Percentiles rank a stretch among this genome's conserved stretches.
phyloP scores from a whole-genome alignment of 2,113 vertebrate species.

The Cheilinus undulatus region DNA sequence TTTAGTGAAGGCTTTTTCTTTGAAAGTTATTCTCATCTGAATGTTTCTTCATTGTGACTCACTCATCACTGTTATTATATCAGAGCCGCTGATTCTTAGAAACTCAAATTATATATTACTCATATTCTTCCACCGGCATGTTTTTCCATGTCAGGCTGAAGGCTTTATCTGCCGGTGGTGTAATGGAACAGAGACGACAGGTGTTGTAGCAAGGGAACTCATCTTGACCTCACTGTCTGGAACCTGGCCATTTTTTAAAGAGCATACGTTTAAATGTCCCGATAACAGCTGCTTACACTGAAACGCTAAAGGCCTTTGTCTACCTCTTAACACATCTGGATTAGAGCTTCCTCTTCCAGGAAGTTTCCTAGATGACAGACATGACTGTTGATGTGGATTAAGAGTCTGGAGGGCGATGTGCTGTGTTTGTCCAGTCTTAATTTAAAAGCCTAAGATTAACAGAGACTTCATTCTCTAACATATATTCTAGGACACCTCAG shows the following conservation, averaged over 20 bases:
- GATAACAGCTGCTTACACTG: constrained; percentile 33
- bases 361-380: constrained; percentile 27
- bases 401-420: not conserved
- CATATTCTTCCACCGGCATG: constrained; percentile 8
- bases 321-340: constrained; percentile 53
- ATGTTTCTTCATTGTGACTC: not conserved
- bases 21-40: not conserved
- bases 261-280: constrained; percentile 44
- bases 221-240: constrained; percentile 48
- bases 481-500: constrained; percentile 30
- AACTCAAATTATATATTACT: constrained; percentile 19
- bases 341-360: constrained; percentile 45
- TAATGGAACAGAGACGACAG: constrained; percentile 69
- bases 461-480: constrained; percentile 37
- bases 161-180: constrained; percentile 29
- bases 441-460: constrained; percentile 47
- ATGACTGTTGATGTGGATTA: constrained; percentile 36
- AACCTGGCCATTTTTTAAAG: constrained; percentile 56
- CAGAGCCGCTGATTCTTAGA: not conserved
- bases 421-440: constrained; percentile 28
- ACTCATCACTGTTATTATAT: constrained; percentile 21
- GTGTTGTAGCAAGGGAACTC: constrained; percentile 48
- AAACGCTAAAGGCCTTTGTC: not conserved
- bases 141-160: constrained; percentile 39
- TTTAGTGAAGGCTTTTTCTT: not conserved